A percentile compares a stretch with the other conserved stretches of the same genome.
phyloP scores from a whole-genome alignment of 2,888 invertebrate species.

The Camptogramma bilineatum region DNA sequence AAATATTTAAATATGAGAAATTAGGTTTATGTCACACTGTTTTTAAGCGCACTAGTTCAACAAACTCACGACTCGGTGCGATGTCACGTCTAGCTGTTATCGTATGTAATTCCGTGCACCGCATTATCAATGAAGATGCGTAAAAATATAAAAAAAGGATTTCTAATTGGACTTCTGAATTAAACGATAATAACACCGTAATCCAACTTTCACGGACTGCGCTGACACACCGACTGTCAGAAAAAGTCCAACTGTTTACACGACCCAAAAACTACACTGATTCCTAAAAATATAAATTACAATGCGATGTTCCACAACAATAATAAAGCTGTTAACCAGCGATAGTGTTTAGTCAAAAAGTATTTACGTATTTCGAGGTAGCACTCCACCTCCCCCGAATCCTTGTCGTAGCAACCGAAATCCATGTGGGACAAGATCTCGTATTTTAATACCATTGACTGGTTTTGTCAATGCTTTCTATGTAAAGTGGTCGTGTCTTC shows the following conservation, averaged over 20 bases:
- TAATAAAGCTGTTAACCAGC: conserved; percentile 71
- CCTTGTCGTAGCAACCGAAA: conserved; percentile 88
- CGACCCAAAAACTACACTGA: conserved; percentile 81
- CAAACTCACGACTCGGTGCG: conserved; percentile 79
- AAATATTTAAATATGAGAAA: conserved; percentile 70
- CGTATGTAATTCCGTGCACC: conserved; percentile 64
- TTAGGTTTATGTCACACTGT: conserved; percentile 54
- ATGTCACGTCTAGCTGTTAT: conserved; percentile 76
- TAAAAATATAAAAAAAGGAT: conserved; percentile 4
- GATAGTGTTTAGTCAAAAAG: conserved; percentile 72
- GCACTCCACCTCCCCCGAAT: conserved; percentile 89
- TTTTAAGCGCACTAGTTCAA: conserved; percentile 44
- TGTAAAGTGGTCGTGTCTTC: conserved; percentile 71
- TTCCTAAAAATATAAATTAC: conserved; percentile 85
- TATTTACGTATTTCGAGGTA: conserved; percentile 89
- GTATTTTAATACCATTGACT: conserved; percentile 66
- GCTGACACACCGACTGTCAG: conserved; percentile 76
- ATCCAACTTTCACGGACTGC: conserved; percentile 73
- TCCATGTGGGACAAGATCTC: conserved; percentile 78
- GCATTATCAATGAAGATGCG: conserved; percentile 60
- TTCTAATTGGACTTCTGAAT: conserved; percentile 35
- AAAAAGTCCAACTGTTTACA: conserved; percentile 78
- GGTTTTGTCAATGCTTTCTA: conserved; percentile 54
- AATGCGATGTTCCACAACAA: conserved; percentile 77
- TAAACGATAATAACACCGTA: conserved; percentile 65